Conservation (phyloP, 2,113 vertebrate genomes). For the Brachypteracias leptosomus region DNA sequence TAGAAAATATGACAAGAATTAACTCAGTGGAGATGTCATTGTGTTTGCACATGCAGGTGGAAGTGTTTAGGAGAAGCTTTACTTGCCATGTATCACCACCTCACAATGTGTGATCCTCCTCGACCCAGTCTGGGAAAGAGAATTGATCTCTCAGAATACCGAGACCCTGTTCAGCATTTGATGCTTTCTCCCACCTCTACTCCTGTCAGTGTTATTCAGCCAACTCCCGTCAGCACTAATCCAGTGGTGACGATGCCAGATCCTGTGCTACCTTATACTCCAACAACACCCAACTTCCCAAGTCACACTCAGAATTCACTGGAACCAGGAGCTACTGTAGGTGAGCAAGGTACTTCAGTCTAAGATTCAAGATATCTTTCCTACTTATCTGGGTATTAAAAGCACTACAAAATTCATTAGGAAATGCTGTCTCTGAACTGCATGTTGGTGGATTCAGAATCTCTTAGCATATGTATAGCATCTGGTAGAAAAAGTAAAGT, state of each 20-base stretch:
- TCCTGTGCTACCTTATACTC: slow-evolving; percentile 59
- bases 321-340: slow-evolving; percentile 76
- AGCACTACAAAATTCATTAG: neutral
- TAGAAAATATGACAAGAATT: neutral
- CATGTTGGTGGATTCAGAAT: neutral
- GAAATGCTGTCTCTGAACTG: neutral
- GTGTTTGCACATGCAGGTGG: slow-evolving; percentile 79
- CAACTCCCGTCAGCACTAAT: slow-evolving; percentile 75
- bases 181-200: slow-evolving; percentile 74
- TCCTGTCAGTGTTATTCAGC: slow-evolving; percentile 77
- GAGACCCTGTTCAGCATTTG: slow-evolving; percentile 77
- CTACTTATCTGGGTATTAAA: neutral
- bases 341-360: slow-evolving; percentile 72
- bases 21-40: neutral
- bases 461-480: neutral
- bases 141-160: slow-evolving; percentile 90
- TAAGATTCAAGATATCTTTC: neutral
- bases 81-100: slow-evolving; percentile 90
- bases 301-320: slow-evolving; percentile 71
- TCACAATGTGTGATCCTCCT: slow-evolving; percentile 89
- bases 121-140: slow-evolving; percentile 87
- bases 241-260: slow-evolving; percentile 66
- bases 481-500: neutral
- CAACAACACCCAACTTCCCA: slow-evolving; percentile 56
- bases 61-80: slow-evolving; percentile 91